Evolutionary conservation across 2,888 invertebrate genomes (phyloP), one percentile per base, ranked within the genome.

Genomic region (Drosophila putrida): DNA sequence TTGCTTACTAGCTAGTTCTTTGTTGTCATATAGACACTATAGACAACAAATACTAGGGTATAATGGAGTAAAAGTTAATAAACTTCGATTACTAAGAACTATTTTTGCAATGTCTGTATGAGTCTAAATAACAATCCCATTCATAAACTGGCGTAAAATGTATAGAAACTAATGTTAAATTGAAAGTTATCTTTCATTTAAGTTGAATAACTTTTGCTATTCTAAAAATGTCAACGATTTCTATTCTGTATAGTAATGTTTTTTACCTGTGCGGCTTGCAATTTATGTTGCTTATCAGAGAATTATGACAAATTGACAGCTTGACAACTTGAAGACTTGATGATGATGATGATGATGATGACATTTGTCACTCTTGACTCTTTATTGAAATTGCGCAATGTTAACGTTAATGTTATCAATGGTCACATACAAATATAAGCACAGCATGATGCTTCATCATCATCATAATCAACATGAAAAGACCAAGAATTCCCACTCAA

Each of bases 331-430:
- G 60, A 44, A 39, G 62, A 25, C 35, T 57, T 57, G 46, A 13
- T 25, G 44, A 44, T n/a, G 13, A 41, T 33, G 31, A 10, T 20
- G 20, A 43, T 43, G 25, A 27, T 41, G 41, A 43, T 44, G 44
- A 55, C 44, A 36, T 36, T 60, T 60, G 51, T 59, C 38, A 57
- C 27, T 20, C 28, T 41, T 33, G 53, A 47, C 39, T 59, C 28
- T 39, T 53, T 13, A 10, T 25, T 49, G 33, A 49, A 62, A 62
- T 62, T 66, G 61, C 49, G 66, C 54, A 66, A 66, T 66, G 20
- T 20, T 20, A 3, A 49, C 49, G 35, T 38, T 25, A 11, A 49
- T 20, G 58, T 59, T 59, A 59, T 55, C 55, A 46, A 41, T 47
- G 28, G 11, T 5, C 33, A 27, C 33, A 33, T n/a, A 51, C 1